Base-by-base conservation (phyloP, 1,140 invertebrate species). In the Cheumatopsyche charites region DNA sequence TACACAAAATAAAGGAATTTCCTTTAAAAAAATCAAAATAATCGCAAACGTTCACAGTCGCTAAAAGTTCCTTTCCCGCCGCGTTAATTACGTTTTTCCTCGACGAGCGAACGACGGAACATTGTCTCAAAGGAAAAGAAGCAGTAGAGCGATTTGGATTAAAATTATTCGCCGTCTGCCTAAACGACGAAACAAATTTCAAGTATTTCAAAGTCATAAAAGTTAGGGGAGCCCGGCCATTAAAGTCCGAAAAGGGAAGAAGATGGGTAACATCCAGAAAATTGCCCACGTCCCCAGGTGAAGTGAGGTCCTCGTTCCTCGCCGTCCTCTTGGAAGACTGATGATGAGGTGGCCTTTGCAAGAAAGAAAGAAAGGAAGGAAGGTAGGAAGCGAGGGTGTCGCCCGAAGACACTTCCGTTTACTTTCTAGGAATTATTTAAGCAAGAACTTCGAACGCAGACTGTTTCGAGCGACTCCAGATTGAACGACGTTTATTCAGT, bases 191-290 rank as follows among this genome's bases (percentile, higher is more conserved):
- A 68, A 68, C 66, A 68, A 68, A 68, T 47, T 68, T 68, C 43
- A 68, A 68, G 66, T 68, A 68, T 68, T 36, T 68, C 66, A 68
- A 68, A 68, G 66, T 55, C 66, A 55, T 68, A 68, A 68, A 68
- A 68, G 66, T 68, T 68, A 29, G 66, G 25, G 3, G 29, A 36
- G 29, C 3, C 3, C 23, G 47, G 19, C 66, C 26, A 68, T 68
- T 68, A 68, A 68, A 68, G 66, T 68, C 66, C 21, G 13, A 58
- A 58, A 13, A 9, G 49, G 47, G 21, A 68, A 68, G 55, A 68
- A 68, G 66, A 68, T 68, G 66, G 66, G 66, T n/a, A 23, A 68
- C 41, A 68, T 43, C 63, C 42, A 23, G 66, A 55, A 68, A 68
- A 68, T 68, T 68, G 66, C 23, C 26, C 26, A 19, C 26, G 45